These are phyloP conservation scores for Bhutanitis thaidina DNA, from an alignment of 2,888 invertebrate species.

Conservation along the genomic window DNA sequence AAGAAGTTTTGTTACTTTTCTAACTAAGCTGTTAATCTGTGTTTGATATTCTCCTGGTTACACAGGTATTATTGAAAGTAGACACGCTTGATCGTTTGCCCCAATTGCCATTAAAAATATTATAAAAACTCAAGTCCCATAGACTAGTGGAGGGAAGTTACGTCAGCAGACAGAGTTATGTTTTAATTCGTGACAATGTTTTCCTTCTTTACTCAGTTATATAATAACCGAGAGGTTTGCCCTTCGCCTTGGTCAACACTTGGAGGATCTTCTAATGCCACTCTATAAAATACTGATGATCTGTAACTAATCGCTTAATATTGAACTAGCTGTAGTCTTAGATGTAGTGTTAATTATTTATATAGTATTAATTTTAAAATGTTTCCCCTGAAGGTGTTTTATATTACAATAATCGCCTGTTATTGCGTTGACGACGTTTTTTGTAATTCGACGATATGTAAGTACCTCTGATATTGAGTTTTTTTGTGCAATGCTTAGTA, in stretches of 20 bases:
- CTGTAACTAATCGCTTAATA: not conserved
- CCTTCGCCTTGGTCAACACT: constrained; percentile 6
- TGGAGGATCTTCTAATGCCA: constrained; percentile 8
- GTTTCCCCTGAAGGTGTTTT: not conserved
- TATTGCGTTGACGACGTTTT: not conserved
- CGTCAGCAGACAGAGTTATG: too few species aligned
- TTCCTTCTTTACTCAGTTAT: not conserved
- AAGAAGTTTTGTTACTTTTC: too few species aligned
- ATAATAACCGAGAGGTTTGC: not conserved
- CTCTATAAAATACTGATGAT: constrained; percentile 12
- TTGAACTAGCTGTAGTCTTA: constrained; percentile 4
- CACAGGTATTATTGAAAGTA: too few species aligned
- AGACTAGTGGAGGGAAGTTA: too few species aligned
- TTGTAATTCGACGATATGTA: constrained; percentile 1
- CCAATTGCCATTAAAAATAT: too few species aligned
- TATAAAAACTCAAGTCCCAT: too few species aligned
- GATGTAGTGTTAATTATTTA: not conserved
- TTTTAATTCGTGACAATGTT: too few species aligned
- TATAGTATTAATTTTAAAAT: not conserved
- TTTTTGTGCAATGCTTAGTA: too few species aligned
- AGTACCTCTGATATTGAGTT: not conserved
- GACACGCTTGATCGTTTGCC: too few species aligned
- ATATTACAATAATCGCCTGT: not conserved
- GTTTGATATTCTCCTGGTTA: too few species aligned
- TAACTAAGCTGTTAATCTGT: too few species aligned